Conservation (phyloP, 2,888 invertebrate genomes). For the Subacronicta megacephala region DNA sequence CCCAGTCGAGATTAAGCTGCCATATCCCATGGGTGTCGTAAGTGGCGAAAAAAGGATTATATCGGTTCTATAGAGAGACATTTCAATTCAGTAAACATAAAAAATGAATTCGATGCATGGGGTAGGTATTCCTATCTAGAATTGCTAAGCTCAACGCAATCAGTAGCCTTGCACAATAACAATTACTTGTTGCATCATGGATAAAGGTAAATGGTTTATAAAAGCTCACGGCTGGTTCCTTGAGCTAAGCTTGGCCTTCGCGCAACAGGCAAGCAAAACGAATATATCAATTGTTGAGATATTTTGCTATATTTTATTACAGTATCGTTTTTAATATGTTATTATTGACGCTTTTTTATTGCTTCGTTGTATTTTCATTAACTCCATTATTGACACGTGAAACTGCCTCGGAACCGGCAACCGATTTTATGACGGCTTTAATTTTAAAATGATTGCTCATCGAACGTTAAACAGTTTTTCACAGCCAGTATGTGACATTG, state of each 20-base stretch:
- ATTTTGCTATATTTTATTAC: background rate
- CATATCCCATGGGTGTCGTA: constrained; percentile 31
- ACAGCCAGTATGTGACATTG: constrained; percentile 59
- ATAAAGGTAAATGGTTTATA: background rate
- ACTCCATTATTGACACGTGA: constrained; percentile 19
- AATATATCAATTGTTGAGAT: background rate
- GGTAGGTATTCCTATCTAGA: background rate
- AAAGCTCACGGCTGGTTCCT: background rate
- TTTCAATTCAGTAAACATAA: constrained; percentile 13
- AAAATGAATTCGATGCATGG: constrained; percentile 10
- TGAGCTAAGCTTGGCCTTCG: background rate
- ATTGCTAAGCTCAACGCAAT: background rate
- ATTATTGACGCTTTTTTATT: constrained; percentile 9
- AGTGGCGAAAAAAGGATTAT: constrained; percentile 33
- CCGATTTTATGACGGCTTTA: constrained; percentile 50
- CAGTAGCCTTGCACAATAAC: background rate
- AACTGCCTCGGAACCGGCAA: constrained; percentile 28
- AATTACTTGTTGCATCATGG: constrained; percentile 10
- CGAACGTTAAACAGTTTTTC: constrained; percentile 60
- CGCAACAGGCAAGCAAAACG: constrained; percentile 1
- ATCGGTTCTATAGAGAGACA: constrained; percentile 38
- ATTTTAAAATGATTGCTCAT: constrained; percentile 50
- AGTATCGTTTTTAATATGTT: constrained; percentile 8
- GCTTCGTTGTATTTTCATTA: constrained; percentile 21
- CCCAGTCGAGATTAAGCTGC: constrained; percentile 36